Base-by-base conservation (phyloP, 1,140 invertebrate species). In the Drosophila seguyi region DNA sequence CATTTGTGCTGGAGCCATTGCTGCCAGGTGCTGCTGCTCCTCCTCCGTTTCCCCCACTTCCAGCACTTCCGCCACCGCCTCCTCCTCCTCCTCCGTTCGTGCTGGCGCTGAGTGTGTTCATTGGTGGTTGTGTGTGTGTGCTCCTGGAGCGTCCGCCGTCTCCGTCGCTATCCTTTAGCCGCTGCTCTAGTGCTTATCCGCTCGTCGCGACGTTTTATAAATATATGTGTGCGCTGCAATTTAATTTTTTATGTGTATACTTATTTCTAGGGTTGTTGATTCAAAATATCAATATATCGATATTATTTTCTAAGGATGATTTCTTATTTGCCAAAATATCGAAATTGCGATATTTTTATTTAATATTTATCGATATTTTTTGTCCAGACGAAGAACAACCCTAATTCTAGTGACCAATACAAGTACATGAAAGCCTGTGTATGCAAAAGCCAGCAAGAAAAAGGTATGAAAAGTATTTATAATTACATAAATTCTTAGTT, bases 191-290 rank as follows among this genome's bases (percentile, higher is more conserved):
- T 75, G 62, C 27, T 47, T 52, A 27, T 58, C 48, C 56, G 57
- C 42, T 48, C 34, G 39, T 59, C 56, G 65, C 41, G 44, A 75
- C 53, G 50, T 72, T 71, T 63, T 72, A 63, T 47, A 84, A 84
- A 84, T 83, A 84, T 79, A 74, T 78, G 68, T 69, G 67, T 71
- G 68, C 68, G 60, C 50, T 65, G 76, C 66, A 84, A 84, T 75
- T 76, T 84, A 84, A 85, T 85, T 84, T 84, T 84, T 83, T 83
- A 80, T 84, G 79, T 84, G 81, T 84, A 84, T 84, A 84, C 81
- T 84, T 84, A 41, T 34, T 47, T 25, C n/a, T n/a, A n/a, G n/a
- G n/a, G n/a, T n/a, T n/a, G n/a, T n/a, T n/a, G n/a, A n/a, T n/a
- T n/a, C n/a, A n/a, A n/a, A n/a, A n/a, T n/a, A n/a, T n/a, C n/a